Conservation (phyloP, 2,113 vertebrate species). For the Pseudorasbora parva region DNA sequence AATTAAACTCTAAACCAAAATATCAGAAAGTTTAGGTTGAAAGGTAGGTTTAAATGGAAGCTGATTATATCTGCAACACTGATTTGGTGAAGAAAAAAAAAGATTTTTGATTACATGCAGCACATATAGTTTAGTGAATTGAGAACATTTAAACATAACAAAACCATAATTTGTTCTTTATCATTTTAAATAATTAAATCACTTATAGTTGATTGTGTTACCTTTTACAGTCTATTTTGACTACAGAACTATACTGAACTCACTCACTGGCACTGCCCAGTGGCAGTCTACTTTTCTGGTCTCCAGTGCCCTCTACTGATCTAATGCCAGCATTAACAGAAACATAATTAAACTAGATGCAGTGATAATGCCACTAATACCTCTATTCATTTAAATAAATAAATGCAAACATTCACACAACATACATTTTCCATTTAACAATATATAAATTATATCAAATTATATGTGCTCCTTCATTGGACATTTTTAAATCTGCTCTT, state of each 20-base stretch:
- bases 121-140: too few species aligned
- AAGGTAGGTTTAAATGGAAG: background rate
- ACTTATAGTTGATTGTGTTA: too few species aligned
- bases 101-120: too few species aligned
- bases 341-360: background rate
- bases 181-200: too few species aligned
- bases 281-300: conserved; percentile 5
- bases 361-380: background rate
- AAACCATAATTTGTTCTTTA: too few species aligned
- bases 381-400: background rate
- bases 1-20: background rate
- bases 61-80: background rate
- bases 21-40: background rate
- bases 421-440: background rate
- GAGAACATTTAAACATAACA: too few species aligned
- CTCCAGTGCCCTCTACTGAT: conserved; percentile 55
- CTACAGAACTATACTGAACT: background rate
- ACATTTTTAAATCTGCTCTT: too few species aligned
- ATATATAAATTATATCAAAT: background rate
- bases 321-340: background rate
- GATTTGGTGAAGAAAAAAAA: background rate
- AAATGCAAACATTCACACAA: background rate
- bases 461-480: too few species aligned
- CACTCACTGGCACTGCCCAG: background rate
- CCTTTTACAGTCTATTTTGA: background rate